phyloP scores from a whole-genome alignment of 2,113 vertebrate genomes.

The Scalopus aquaticus region DNA sequence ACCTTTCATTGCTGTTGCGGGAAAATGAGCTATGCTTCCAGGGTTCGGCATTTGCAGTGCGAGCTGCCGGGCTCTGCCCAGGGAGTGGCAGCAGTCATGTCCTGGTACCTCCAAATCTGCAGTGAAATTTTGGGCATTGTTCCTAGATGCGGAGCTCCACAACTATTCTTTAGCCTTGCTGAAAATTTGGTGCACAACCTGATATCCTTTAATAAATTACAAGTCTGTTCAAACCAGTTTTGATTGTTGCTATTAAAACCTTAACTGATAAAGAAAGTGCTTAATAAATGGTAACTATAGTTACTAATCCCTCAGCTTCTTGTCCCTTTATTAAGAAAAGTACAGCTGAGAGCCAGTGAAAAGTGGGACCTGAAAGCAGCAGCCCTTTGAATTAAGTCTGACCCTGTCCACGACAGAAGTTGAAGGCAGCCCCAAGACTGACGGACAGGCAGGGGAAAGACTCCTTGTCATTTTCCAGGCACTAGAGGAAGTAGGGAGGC shows the following conservation, averaged over 20 bases:
- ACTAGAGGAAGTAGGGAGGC: slow-evolving; percentile 1
- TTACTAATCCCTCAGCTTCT: slow-evolving; percentile 67
- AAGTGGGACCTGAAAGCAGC: background rate
- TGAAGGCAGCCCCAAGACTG: background rate
- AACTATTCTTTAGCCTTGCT: background rate
- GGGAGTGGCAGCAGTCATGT: background rate
- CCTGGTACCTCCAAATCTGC: background rate
- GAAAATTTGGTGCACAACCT: slow-evolving; percentile 15
- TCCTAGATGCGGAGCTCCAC: background rate
- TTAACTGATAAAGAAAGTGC: slow-evolving; percentile 67
- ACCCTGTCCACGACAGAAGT: background rate
- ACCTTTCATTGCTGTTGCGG: background rate
- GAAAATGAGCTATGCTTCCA: background rate
- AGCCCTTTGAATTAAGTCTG: slow-evolving; percentile 13
- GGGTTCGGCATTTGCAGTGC: background rate
- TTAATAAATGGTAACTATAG: slow-evolving; percentile 72
- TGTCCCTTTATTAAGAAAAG: slow-evolving; percentile 59
- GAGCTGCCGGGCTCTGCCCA: background rate
- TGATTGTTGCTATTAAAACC: slow-evolving; percentile 56
- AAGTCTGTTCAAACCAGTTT: slow-evolving; percentile 50
- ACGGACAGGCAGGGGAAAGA: background rate
- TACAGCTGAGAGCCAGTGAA: background rate
- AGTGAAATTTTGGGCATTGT: background rate
- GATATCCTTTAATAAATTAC: slow-evolving; percentile 50
- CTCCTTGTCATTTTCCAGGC: background rate